These are phyloP conservation scores for Chironomus striatipennis DNA, from an alignment of 1,140 invertebrate species.

Conservation along the genomic window DNA sequence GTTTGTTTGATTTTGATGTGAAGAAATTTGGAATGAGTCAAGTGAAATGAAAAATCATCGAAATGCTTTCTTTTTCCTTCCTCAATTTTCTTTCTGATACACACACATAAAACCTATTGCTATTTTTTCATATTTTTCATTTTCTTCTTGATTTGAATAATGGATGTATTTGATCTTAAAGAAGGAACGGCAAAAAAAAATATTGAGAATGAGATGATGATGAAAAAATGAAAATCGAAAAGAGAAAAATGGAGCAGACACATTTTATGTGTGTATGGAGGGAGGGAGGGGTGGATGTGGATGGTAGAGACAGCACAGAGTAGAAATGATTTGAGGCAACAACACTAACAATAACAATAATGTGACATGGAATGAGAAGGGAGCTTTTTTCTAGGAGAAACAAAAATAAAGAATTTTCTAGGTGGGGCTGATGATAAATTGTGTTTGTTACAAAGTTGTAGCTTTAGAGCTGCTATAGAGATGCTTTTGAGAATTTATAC, in stretches of 20 bases:
- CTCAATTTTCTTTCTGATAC: background rate
- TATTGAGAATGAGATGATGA: too few relatives aligned
- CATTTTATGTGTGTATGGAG: background rate
- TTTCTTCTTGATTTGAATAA: slow-evolving; percentile 9
- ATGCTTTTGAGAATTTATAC: too few relatives aligned
- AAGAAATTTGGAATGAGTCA: too few relatives aligned
- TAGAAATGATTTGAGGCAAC: background rate
- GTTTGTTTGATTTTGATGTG: too few relatives aligned
- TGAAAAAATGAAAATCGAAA: background rate
- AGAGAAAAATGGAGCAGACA: background rate
- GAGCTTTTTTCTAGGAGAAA: too few relatives aligned
- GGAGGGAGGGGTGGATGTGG: background rate
- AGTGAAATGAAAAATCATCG: background rate
- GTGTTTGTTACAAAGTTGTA: too few relatives aligned
- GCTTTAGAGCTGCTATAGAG: too few relatives aligned
- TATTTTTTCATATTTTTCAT: background rate
- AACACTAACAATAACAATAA: background rate
- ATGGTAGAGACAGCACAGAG: too few relatives aligned
- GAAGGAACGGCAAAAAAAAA: background rate
- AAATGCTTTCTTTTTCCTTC: background rate
- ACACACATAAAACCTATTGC: too few relatives aligned
- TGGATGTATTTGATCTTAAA: slow-evolving; percentile 13
- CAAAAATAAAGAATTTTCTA: too few relatives aligned
- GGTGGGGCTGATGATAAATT: too few relatives aligned
- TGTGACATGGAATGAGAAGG: too few relatives aligned